Percentiles rank a stretch among this genome's conserved stretches.
Evolutionary conservation across 1,140 invertebrate genomes (phyloP).

Genomic region (Protaetia brevitarsis): DNA sequence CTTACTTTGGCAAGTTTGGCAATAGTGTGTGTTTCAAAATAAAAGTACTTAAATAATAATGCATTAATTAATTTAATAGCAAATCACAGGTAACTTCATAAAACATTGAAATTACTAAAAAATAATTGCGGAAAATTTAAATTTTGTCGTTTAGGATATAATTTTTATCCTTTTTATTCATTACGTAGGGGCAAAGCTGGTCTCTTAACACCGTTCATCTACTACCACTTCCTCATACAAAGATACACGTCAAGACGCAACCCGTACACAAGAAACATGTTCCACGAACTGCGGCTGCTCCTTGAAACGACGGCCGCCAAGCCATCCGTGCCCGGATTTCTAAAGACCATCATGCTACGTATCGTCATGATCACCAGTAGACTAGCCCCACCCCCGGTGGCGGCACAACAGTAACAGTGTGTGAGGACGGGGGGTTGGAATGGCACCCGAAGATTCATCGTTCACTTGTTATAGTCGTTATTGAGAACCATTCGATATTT

Average conservation of each 20-base stretch:
- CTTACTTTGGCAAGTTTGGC: no score
- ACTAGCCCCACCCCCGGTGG: slow-evolving; percentile 59
- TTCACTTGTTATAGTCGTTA: neutral
- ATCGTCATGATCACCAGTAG: slow-evolving; percentile 60
- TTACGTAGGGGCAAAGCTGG: slow-evolving; percentile 78
- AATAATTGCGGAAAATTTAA: neutral
- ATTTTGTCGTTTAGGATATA: no score
- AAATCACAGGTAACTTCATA: neutral
- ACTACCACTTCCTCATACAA: slow-evolving; percentile 90
- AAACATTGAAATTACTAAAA: slow-evolving; percentile 4
- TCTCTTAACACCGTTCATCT: slow-evolving; percentile 86
- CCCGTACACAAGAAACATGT: slow-evolving; percentile 89
- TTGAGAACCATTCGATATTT: neutral
- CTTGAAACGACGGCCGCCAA: slow-evolving; percentile 60
- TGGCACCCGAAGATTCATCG: no score
- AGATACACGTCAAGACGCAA: slow-evolving; percentile 90
- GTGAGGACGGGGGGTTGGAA: no score
- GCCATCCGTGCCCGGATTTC: slow-evolving; percentile 59
- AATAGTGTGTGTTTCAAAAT: no score
- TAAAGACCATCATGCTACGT: slow-evolving; percentile 54
- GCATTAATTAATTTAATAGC: neutral
- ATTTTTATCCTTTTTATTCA: neutral
- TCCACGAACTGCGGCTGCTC: slow-evolving; percentile 69
- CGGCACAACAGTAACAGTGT: slow-evolving; percentile 18
- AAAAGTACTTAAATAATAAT: no score